Evolutionary conservation across 2,797 vertebrate genomes (phyloP).

Genomic region (Petrocephalus sullivani): DNA sequence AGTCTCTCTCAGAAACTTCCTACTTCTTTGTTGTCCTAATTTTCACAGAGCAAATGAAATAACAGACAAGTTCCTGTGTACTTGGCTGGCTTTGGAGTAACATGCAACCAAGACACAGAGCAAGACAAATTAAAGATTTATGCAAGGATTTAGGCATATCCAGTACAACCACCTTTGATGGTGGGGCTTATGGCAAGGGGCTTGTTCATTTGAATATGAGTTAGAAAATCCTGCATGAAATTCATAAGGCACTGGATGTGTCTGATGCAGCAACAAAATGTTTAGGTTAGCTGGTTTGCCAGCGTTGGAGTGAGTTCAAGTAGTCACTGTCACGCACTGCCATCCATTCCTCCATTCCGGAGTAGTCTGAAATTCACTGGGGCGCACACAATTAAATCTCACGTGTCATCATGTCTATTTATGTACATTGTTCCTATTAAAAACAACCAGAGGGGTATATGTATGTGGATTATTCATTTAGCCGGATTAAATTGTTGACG

Average conservation of each 20-base stretch:
- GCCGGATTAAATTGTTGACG: too few relatives aligned
- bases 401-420: background rate
- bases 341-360: background rate
- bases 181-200: too few relatives aligned
- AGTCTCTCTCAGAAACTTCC: background rate
- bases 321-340: background rate
- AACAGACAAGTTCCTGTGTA: background rate
- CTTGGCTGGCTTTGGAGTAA: background rate
- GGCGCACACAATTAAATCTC: background rate
- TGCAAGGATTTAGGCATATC: background rate
- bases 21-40: slow-evolving; percentile 12
- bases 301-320: background rate
- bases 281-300: background rate
- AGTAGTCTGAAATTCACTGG: background rate
- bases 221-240: background rate
- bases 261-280: background rate
- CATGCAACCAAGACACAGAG: background rate
- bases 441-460: background rate
- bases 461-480: too few relatives aligned
- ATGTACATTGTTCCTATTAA: background rate
- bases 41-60: background rate
- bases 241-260: background rate
- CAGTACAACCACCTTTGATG: background rate
- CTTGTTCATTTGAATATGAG: background rate
- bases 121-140: background rate